Evolutionary conservation across 1,140 invertebrate genomes (phyloP).

Genomic region (Drosophila persimilis): DNA sequence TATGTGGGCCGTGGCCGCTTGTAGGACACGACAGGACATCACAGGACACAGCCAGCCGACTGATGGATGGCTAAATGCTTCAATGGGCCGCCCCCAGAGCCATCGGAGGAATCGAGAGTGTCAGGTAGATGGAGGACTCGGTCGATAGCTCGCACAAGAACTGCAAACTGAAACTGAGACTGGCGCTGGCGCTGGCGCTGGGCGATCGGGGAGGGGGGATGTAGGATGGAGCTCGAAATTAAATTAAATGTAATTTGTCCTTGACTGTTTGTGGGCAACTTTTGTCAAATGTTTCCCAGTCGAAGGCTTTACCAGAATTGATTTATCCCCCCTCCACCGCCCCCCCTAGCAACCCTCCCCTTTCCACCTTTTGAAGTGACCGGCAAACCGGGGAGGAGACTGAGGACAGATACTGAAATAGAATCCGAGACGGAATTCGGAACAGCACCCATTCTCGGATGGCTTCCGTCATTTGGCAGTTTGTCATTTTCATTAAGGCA

Average conservation of each 20-base stretch:
- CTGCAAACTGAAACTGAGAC: too few relatives aligned
- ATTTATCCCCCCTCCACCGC: slow-evolving; percentile 1
- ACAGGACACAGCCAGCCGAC: slow-evolving; percentile 9
- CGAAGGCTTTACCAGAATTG: slow-evolving; percentile 21
- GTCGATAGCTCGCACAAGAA: neutral
- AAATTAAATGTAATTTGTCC: slow-evolving; percentile 80
- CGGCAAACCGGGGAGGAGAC: neutral
- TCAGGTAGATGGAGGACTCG: slow-evolving; percentile 26
- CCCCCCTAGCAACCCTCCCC: neutral
- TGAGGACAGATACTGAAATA: slow-evolving; percentile 5
- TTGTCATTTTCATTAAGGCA: slow-evolving; percentile 51
- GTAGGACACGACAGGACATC: slow-evolving; percentile 11
- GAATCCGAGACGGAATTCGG: slow-evolving; percentile 2
- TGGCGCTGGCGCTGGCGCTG: neutral
- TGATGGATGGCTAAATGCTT: slow-evolving; percentile 57
- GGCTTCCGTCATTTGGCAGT: slow-evolving; percentile 26
- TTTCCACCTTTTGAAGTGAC: slow-evolving; percentile 7
- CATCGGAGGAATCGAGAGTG: slow-evolving; percentile 46
- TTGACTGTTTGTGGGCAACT: slow-evolving; percentile 54
- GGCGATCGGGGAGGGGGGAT: too few relatives aligned
- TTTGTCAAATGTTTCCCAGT: slow-evolving; percentile 53
- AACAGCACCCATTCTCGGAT: neutral
- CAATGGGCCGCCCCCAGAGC: slow-evolving; percentile 21
- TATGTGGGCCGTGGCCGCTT: slow-evolving; percentile 32
- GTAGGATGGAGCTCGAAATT: slow-evolving; percentile 41